These are phyloP conservation scores for Phyllotreta cruciferae DNA, from an alignment of 2,888 invertebrate genomes.

Conservation along the genomic window DNA sequence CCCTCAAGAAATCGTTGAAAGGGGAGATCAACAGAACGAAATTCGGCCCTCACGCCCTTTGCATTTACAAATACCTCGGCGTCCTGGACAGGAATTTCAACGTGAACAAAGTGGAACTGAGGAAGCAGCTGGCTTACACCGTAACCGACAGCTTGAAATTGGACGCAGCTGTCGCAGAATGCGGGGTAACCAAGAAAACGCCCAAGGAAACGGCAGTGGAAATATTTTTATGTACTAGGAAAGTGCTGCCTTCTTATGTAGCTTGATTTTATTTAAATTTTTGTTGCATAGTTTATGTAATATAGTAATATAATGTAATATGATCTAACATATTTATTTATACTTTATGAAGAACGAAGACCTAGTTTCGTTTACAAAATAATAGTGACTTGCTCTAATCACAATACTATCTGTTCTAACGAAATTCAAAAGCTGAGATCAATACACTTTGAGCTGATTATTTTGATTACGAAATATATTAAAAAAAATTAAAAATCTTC, in stretches of 20 bases:
- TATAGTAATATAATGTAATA: too few relatives aligned
- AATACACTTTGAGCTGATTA: too few relatives aligned
- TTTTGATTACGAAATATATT: too few relatives aligned
- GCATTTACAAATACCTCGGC: conserved; percentile 18
- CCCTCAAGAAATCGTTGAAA: conserved; percentile 19
- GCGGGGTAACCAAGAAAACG: conserved; percentile 7
- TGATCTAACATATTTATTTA: too few relatives aligned
- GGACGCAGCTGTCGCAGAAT: conserved; percentile 15
- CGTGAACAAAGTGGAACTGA: conserved; percentile 15
- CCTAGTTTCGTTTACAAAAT: too few relatives aligned
- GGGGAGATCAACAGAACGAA: conserved; percentile 12
- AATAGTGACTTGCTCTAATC: too few relatives aligned
- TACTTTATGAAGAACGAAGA: too few relatives aligned
- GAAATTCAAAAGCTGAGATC: too few relatives aligned
- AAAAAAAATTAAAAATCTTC: too few relatives aligned
- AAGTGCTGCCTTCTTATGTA: conserved; percentile 21
- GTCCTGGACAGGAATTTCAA: conserved; percentile 12
- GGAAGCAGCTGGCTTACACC: conserved; percentile 12
- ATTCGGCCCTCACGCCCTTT: conserved; percentile 19
- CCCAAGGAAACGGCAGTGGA: conserved; percentile 25
- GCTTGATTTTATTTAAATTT: neutral
- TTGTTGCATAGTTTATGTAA: too few relatives aligned
- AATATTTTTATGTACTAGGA: conserved; percentile 20
- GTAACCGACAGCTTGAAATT: conserved; percentile 8
- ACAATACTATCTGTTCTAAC: too few relatives aligned